Evolutionary conservation across 2,113 vertebrate genomes (phyloP).

Genomic region (Larimichthys crocea): DNA sequence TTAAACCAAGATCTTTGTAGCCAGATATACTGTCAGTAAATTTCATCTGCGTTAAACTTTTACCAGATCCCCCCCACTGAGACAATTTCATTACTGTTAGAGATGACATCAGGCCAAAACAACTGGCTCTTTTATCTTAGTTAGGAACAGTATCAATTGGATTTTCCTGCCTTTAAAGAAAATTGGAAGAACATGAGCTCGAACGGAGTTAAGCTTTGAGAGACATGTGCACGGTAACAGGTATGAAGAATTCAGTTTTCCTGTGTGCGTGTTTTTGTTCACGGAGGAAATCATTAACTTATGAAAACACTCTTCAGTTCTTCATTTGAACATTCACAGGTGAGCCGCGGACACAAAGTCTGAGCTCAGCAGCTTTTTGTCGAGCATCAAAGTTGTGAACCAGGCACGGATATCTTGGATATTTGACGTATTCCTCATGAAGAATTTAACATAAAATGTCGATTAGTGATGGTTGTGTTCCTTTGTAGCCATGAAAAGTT

Average conservation of each 20-base stretch:
- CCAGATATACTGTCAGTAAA: conserved; percentile 41
- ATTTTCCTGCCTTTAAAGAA: conserved; percentile 73
- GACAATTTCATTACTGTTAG: conserved; percentile 74
- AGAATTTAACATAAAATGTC: not conserved
- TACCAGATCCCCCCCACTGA: conserved; percentile 57
- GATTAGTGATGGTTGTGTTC: too few relatives aligned
- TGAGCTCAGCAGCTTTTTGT: not conserved
- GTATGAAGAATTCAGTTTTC: conserved; percentile 77
- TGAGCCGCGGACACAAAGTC: conserved; percentile 12
- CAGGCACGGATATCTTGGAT: not conserved
- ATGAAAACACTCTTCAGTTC: conserved; percentile 49
- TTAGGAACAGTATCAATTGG: conserved; percentile 70
- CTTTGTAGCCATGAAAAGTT: too few relatives aligned
- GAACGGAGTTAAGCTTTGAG: conserved; percentile 40
- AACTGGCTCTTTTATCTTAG: conserved; percentile 64
- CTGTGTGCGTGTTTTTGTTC: conserved; percentile 58
- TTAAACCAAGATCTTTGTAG: conserved; percentile 52
- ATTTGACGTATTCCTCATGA: not conserved
- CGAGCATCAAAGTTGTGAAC: conserved; percentile 2
- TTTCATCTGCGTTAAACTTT: conserved; percentile 71
- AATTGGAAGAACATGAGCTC: conserved; percentile 75
- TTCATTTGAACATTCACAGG: conserved; percentile 44
- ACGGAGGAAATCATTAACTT: conserved; percentile 71
- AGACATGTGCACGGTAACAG: conserved; percentile 43
- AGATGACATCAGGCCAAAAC: conserved; percentile 79